Conservation (phyloP, 2,113 vertebrate species). For the Montifringilla adamsi region DNA sequence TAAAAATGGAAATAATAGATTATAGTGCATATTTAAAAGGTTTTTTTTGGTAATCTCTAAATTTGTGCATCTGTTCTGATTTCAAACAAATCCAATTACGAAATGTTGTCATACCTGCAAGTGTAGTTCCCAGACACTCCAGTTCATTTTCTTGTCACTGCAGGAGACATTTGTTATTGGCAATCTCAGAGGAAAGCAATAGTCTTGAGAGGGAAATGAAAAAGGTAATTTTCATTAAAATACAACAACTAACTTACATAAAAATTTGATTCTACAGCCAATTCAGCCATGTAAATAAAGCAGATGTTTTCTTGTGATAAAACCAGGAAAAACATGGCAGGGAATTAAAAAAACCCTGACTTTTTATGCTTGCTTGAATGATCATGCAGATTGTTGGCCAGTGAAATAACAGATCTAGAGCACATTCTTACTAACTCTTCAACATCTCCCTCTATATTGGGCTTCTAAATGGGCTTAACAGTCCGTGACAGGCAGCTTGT, state of each 20-base stretch:
- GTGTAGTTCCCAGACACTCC: conserved; percentile 4
- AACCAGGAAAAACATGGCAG: not conserved
- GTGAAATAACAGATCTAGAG: not conserved
- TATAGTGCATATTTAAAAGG: not conserved
- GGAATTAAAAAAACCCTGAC: not conserved
- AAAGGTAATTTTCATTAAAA: conserved; percentile 64
- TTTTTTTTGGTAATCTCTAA: not conserved
- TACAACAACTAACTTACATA: conserved; percentile 14
- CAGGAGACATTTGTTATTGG: conserved; percentile 63
- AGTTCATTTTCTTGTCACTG: conserved; percentile 64
- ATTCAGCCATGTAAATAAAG: conserved; percentile 46
- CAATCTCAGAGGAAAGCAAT: conserved; percentile 42
- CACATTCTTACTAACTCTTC: not conserved
- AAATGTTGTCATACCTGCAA: conserved; percentile 38
- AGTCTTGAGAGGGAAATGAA: conserved; percentile 42
- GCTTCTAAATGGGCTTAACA: not conserved
- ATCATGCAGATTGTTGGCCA: not conserved
- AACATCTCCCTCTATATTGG: not conserved
- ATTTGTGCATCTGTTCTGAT: conserved; percentile 39
- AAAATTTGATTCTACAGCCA: conserved; percentile 16
- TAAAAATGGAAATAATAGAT: not conserved
- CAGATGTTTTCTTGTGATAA: conserved; percentile 56
- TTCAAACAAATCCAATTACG: not conserved
- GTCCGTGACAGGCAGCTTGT: not conserved
- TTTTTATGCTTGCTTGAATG: not conserved